These are phyloP conservation scores for Cryptophagus acutangulus DNA, from an alignment of 2,888 invertebrate species.

Conservation along the genomic window DNA sequence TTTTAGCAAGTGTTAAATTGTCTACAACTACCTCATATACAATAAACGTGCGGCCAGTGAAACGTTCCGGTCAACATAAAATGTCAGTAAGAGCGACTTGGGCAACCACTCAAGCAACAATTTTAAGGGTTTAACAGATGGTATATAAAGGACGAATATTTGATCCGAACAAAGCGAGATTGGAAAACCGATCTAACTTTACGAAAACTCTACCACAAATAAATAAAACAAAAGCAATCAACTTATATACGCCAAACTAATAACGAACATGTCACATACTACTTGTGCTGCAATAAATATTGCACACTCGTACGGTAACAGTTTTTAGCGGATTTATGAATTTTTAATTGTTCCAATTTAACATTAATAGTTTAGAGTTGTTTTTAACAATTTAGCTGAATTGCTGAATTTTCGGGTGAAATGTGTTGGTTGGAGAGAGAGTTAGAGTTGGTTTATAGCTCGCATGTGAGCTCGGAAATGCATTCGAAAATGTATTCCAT, in stretches of 20 bases:
- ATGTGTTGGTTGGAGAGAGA: no score
- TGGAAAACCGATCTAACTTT: constrained; percentile 23
- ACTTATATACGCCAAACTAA: no score
- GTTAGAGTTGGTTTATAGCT: no score
- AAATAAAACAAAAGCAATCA: background rate
- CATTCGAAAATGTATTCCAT: constrained; percentile 33
- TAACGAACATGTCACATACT: no score
- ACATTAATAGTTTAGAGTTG: no score
- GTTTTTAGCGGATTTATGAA: no score
- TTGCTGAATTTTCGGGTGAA: no score
- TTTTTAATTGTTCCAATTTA: no score
- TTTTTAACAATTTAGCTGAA: no score
- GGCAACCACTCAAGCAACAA: background rate
- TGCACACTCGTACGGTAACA: no score
- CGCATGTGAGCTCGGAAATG: constrained; percentile 29
- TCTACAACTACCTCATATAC: constrained; percentile 1
- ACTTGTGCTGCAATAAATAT: no score
- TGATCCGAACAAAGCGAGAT: constrained; percentile 19
- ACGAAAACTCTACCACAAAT: constrained; percentile 1
- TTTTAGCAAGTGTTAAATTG: background rate
- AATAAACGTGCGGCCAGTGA: background rate
- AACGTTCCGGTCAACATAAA: constrained; percentile 2
- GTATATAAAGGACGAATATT: constrained; percentile 21
- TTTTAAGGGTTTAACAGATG: constrained; percentile 9
- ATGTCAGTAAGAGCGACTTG: background rate